A percentile compares a stretch with the other conserved stretches of the same genome.
Evolutionary conservation across 2,113 vertebrate species (phyloP).

Genomic region (Alces alces): DNA sequence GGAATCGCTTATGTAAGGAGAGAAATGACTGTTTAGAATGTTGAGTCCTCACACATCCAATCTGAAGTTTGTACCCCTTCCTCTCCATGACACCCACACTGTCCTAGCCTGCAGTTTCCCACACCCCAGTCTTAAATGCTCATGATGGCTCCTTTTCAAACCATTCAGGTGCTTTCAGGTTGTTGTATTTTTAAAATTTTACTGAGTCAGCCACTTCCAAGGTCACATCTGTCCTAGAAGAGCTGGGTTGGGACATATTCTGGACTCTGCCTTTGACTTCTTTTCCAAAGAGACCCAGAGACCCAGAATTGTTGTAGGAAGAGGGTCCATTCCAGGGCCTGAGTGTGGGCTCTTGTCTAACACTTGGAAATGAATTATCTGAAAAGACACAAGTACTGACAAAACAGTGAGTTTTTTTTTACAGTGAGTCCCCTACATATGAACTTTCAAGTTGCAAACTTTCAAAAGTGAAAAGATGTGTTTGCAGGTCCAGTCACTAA

Average conservation of each 20-base stretch:
- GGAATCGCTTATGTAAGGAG: background rate
- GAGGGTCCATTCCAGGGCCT: background rate
- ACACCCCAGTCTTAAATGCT: rapidly evolving
- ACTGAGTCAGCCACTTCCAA: background rate
- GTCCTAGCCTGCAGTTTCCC: background rate
- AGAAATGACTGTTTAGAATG: background rate
- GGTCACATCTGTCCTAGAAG: background rate
- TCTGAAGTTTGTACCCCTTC: too few relatives aligned
- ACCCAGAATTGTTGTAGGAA: background rate
- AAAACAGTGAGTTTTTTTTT: background rate
- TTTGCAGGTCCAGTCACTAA: background rate
- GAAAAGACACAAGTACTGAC: background rate
- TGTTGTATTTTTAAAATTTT: background rate
- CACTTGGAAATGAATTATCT: background rate
- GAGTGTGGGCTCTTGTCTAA: background rate
- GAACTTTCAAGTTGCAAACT: background rate
- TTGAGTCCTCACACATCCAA: too few relatives aligned
- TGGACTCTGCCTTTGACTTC: background rate
- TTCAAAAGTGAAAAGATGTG: background rate
- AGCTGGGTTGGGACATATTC: background rate
- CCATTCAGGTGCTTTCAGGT: background rate
- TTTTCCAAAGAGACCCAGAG: background rate
- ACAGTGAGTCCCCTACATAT: background rate
- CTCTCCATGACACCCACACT: background rate
- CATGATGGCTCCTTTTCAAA: background rate